These are phyloP conservation scores for Cetoscarus ocellatus DNA, from an alignment of 2,797 vertebrate genomes.

Conservation along the genomic window DNA sequence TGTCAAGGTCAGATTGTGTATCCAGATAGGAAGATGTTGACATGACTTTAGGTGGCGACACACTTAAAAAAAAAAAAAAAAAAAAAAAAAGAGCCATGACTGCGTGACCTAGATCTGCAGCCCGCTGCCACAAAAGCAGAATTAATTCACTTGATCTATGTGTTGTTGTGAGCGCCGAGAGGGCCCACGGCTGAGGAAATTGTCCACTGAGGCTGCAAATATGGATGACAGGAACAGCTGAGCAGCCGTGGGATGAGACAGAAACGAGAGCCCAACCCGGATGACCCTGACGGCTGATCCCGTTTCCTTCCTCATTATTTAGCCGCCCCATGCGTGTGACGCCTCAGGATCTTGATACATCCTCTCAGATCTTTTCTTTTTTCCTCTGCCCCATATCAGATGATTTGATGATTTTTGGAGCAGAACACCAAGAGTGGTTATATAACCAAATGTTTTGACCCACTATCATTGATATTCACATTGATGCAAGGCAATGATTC, in stretches of 20 bases:
- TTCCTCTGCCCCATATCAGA: constrained; percentile 16
- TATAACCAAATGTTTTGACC: constrained; percentile 73
- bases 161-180: constrained; percentile 76
- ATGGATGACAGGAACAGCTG: constrained; percentile 81
- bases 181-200: constrained; percentile 74
- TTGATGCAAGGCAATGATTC: constrained; percentile 55
- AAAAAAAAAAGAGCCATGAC: constrained; percentile 45
- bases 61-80: neutral
- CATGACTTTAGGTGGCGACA: constrained; percentile 57
- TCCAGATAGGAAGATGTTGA: constrained; percentile 64
- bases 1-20: constrained; percentile 78
- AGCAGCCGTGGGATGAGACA: constrained; percentile 70
- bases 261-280: constrained; percentile 57
- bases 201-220: constrained; percentile 84
- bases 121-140: constrained; percentile 80
- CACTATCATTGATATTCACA: constrained; percentile 61
- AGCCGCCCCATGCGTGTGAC: constrained; percentile 29
- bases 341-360: constrained; percentile 49
- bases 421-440: constrained; percentile 66
- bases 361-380: constrained; percentile 50
- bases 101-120: constrained; percentile 79
- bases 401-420: constrained; percentile 57
- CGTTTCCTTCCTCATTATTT: constrained; percentile 64
- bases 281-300: constrained; percentile 67
- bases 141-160: constrained; percentile 83